A percentile compares a stretch with the other conserved stretches of the same genome.
Evolutionary conservation across 2,113 vertebrate genomes (phyloP).

Genomic region (Saccopteryx bilineata): DNA sequence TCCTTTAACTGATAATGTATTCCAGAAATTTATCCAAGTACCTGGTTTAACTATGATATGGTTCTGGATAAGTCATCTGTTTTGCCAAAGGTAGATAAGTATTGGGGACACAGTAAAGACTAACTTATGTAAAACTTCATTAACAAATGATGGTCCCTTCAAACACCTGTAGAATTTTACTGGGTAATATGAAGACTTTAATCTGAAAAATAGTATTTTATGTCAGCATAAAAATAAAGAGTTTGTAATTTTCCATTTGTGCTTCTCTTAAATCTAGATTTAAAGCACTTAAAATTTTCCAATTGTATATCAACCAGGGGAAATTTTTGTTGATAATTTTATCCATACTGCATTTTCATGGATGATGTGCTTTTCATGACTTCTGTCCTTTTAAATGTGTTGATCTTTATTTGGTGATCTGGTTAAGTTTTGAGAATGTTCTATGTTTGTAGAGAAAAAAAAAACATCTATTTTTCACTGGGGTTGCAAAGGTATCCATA

Average conservation of each 20-base stretch:
- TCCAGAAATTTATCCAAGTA: background rate
- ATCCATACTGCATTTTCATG: background rate
- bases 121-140: background rate
- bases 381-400: constrained; percentile 7
- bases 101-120: background rate
- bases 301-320: background rate
- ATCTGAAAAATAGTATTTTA: background rate
- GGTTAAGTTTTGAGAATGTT: background rate
- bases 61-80: background rate
- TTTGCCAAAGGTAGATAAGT: background rate
- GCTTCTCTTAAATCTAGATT: constrained; percentile 2
- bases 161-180: background rate
- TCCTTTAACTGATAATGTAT: background rate
- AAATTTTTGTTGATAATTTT: constrained; percentile 18
- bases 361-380: background rate
- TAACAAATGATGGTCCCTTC: background rate
- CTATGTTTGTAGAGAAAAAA: background rate
- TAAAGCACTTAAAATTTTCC: background rate
- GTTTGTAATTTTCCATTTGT: background rate
- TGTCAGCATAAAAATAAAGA: background rate
- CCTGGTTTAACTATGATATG: background rate
- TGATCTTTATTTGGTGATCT: background rate
- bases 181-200: background rate
- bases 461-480: background rate
- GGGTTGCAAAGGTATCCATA: background rate